Base-by-base conservation (phyloP, 2,113 vertebrate genomes). In the Tragulus kanchil region DNA sequence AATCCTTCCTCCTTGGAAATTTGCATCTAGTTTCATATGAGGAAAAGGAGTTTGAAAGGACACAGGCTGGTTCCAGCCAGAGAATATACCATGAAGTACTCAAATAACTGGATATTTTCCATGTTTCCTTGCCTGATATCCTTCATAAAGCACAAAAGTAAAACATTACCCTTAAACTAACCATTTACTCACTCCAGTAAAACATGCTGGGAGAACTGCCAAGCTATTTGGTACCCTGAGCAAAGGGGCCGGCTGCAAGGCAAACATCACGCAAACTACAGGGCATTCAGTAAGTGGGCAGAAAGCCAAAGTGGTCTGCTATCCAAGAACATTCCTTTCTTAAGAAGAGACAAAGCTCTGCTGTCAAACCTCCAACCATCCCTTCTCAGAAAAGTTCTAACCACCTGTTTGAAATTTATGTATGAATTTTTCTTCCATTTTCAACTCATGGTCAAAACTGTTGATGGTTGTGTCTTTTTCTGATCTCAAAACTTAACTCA, bases 1-100 rank as follows among this genome's bases (percentile, higher is more conserved):
- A 96, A 96, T 87, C 90, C 90, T 81, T 96, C 84, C 90, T 94
- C 48, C 58, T 58, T 58, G 77, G 69, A 96, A 95, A 97, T 59
- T 7, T 19, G 12, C 52, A 96, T 94, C 93, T 56, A 89, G 85
- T 86, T 87, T 88, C 85, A 36, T 12, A 83, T 21, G 19, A 94
- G 54, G 52, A 93, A 95, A 85, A 67, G 19, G 25, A 88, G 10
- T 78, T 10, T 77, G 62, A 87, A 88, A 84, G 31, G 79, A 31
- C 19, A 93, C 4, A 21, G 21, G 56, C 64, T 75, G 13, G 16
- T 58, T 67, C 64, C 58, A 93, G 65, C 61, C 65, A 48, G 1
- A 58, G 31, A 95, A 54, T 62, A 12, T 50, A 42, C 65, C 62
- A 71, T 48, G 45, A 96, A 78, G 78, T 65, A 42, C 9, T 95